Evolutionary conservation across 2,888 invertebrate species (phyloP).

Genomic region (Dexiosoma caninum): DNA sequence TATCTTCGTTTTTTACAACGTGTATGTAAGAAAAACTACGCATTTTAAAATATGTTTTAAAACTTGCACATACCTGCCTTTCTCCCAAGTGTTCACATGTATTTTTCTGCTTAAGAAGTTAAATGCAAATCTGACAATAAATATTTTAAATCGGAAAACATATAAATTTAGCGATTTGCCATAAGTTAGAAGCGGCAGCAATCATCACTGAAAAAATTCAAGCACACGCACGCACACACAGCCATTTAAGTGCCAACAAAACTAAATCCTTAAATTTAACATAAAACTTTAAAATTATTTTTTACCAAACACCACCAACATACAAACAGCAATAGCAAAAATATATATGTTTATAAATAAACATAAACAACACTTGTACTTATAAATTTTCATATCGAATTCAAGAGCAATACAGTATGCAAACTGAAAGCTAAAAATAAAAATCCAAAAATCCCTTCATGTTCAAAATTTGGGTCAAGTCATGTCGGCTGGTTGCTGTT

Average conservation of each 20-base stretch:
- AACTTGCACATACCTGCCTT: slow-evolving; percentile 24
- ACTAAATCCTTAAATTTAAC: slow-evolving; percentile 40
- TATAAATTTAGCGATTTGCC: slow-evolving; percentile 77
- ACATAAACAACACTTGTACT: slow-evolving; percentile 64
- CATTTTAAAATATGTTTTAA: neutral
- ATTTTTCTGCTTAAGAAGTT: slow-evolving; percentile 5
- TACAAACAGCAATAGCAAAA: neutral
- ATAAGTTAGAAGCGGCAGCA: slow-evolving; percentile 62
- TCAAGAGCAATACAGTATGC: slow-evolving; percentile 24
- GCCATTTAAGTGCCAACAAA: neutral
- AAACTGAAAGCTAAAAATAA: slow-evolving; percentile 24
- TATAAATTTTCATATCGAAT: slow-evolving; percentile 65
- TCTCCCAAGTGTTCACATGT: slow-evolving; percentile 22
- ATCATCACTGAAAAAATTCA: slow-evolving; percentile 30
- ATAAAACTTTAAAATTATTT: slow-evolving; percentile 71
- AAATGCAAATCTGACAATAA: slow-evolving; percentile 70
- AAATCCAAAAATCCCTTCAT: slow-evolving; percentile 47
- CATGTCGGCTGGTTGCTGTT: slow-evolving; percentile 54
- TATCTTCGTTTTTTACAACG: too few relatives aligned
- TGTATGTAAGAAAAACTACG: too few relatives aligned
- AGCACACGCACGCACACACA: neutral
- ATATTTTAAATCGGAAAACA: slow-evolving; percentile 76
- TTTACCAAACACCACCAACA: slow-evolving; percentile 60
- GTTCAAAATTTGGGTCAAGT: slow-evolving; percentile 63
- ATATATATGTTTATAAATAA: neutral